phyloP scores from a whole-genome alignment of 2,888 invertebrate species.

The Limenitis arthemis region DNA sequence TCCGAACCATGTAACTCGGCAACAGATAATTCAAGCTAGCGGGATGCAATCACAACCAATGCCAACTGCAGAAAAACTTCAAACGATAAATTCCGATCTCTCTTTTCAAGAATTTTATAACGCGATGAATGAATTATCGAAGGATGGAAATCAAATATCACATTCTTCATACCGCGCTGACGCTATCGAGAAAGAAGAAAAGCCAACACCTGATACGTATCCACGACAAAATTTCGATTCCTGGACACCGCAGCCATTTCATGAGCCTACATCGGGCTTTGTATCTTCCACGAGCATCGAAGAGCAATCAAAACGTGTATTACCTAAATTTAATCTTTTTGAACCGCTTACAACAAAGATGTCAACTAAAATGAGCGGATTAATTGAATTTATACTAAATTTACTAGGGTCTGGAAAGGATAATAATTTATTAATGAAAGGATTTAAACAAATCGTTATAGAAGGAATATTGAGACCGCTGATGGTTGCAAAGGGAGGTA shows the following conservation, averaged over 20 bases:
- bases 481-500: slow-evolving; percentile 45
- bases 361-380: slow-evolving; percentile 45
- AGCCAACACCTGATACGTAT: not conserved
- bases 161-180: slow-evolving; percentile 1
- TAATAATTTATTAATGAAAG: slow-evolving; percentile 40
- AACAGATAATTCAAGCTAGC: slow-evolving; percentile 21
- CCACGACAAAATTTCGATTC: slow-evolving; percentile 9
- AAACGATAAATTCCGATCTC: slow-evolving; percentile 26
- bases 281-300: slow-evolving; percentile 2
- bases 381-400: slow-evolving; percentile 46
- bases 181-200: not conserved
- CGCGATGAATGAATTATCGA: slow-evolving; percentile 31
- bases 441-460: slow-evolving; percentile 49
- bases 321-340: slow-evolving; percentile 33
- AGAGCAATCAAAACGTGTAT: slow-evolving; percentile 4
- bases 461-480: slow-evolving; percentile 56
- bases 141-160: slow-evolving; percentile 11
- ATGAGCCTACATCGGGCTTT: slow-evolving; percentile 9
- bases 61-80: slow-evolving; percentile 20
- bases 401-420: slow-evolving; percentile 40
- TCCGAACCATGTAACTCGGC: slow-evolving; percentile 18
- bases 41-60: slow-evolving; percentile 17
- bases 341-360: slow-evolving; percentile 45
- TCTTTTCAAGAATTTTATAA: slow-evolving; percentile 35
- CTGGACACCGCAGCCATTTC: slow-evolving; percentile 8